phyloP scores from a whole-genome alignment of 2,113 vertebrate species.

The Psophia crepitans region DNA sequence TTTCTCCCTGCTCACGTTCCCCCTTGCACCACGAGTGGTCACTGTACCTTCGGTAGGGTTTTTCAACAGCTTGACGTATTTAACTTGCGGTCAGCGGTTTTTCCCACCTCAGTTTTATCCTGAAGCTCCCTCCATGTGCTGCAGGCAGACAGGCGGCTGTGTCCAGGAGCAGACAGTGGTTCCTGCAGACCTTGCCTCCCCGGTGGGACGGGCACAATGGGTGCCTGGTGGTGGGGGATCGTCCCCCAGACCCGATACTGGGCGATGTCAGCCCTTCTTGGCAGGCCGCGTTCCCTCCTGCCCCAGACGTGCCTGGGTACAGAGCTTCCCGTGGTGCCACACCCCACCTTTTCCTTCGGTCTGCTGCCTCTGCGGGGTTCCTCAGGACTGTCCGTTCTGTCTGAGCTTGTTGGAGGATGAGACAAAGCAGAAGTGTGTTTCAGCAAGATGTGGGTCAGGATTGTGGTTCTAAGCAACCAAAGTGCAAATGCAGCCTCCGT shows the following conservation, averaged over 20 bases:
- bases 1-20: neutral
- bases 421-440: neutral
- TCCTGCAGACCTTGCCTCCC: neutral
- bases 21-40: neutral
- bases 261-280: neutral
- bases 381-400: neutral
- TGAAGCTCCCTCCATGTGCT: neutral
- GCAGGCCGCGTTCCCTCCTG: accelerated
- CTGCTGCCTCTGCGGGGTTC: neutral
- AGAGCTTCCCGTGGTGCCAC: neutral
- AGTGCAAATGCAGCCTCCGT: neutral
- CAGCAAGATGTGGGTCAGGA: neutral
- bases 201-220: accelerated
- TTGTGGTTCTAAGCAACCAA: neutral
- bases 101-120: neutral
- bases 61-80: neutral
- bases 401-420: neutral
- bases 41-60: neutral
- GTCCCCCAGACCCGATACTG: neutral
- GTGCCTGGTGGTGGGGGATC: neutral
- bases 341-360: neutral
- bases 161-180: neutral
- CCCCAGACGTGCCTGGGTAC: accelerated
- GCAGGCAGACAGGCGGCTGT: neutral
- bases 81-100: neutral